Evolutionary conservation across 2,888 invertebrate genomes (phyloP), one percentile per base, ranked within the genome.

Genomic region (Oscheius sp.): DNA sequence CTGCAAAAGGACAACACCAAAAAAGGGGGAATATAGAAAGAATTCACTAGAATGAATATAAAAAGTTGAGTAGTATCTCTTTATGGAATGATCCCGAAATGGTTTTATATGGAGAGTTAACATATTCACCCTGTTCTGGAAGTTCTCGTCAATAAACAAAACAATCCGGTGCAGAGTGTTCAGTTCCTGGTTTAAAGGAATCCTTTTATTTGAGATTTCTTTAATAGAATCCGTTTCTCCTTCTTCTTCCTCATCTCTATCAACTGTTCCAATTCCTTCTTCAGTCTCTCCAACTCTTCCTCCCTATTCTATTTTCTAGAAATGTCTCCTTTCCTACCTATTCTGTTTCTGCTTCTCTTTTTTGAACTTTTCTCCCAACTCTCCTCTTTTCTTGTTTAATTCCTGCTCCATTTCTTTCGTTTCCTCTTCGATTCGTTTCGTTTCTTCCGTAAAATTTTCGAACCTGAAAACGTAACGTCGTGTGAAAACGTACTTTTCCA

Each of bases 401-500:
- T 28, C 41, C 8, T 26, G 17, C 20, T 30, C 44, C n/a, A 59
- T 17, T 17, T 44, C 26, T 44, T 28, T 41, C 8, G 44, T 26
- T 24, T 41, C 41, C 30, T 41, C 30, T 44, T 59, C 59, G n/a
- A 59, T 26, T 26, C 17, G 22, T 4, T 30, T 14, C 1, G 44
- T 30, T 30, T 44, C 59, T 26, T 59, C 41, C 6, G 41, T 17
- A 26, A 59, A 59, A 41, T 59, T 59, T n/a, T 24, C 44, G 30
- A 44, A 59, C 30, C 59, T 59, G 44, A 36, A 41, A 20, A 5
- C 2, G 14, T 9, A 14, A 4, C 20, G 20, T 57, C 36, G 14
- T 12, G 22, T 12, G 24, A 12, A 14, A 8, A 33, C 38, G 8
- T 33, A 59, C 59, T 44, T 41, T 24, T 41, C 24, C 14, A 26